These are phyloP conservation scores for Drosophila anomalipes DNA, from an alignment of 2,888 invertebrate species.

Conservation along the genomic window DNA sequence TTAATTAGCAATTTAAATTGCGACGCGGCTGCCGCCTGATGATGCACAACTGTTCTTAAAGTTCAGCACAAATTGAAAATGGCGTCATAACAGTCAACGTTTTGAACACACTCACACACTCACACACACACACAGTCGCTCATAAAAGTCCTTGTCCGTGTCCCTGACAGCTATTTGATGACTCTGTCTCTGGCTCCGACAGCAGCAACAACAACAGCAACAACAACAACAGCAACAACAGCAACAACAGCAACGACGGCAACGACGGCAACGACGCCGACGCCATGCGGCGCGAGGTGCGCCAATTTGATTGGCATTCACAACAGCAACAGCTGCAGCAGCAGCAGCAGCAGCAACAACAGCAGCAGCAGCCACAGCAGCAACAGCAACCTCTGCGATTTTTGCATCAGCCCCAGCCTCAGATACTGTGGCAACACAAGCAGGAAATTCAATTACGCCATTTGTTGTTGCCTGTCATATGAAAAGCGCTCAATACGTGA, in stretches of 20 bases:
- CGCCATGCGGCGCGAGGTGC: conserved; percentile 64
- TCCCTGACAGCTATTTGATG: conserved; percentile 70
- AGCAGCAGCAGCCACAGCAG: conserved; percentile 13
- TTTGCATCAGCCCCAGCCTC: conserved; percentile 29
- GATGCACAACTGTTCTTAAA: conserved; percentile 19
- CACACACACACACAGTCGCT: conserved; percentile 9
- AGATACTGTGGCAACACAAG: conserved; percentile 21
- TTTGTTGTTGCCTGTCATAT: conserved; percentile 50
- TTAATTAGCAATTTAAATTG: conserved; percentile 48
- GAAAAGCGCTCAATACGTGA: conserved; percentile 37
- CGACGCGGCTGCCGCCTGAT: neutral
- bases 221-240: neutral
- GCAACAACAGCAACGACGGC: neutral
- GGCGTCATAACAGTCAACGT: conserved; percentile 65
- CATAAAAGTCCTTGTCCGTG: conserved; percentile 40
- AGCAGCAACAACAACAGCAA: neutral
- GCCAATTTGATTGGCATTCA: conserved; percentile 78
- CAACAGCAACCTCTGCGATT: conserved; percentile 24
- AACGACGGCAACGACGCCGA: conserved; percentile 14
- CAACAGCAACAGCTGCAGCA: conserved; percentile 38
- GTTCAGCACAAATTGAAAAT: conserved; percentile 50
- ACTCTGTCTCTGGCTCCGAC: conserved; percentile 37
- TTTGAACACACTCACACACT: conserved; percentile 3
- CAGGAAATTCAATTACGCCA: conserved; percentile 67
- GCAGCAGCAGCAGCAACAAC: conserved; percentile 14